These are phyloP conservation scores for Ips nitidus DNA, from an alignment of 1,140 invertebrate species.

Conservation along the genomic window DNA sequence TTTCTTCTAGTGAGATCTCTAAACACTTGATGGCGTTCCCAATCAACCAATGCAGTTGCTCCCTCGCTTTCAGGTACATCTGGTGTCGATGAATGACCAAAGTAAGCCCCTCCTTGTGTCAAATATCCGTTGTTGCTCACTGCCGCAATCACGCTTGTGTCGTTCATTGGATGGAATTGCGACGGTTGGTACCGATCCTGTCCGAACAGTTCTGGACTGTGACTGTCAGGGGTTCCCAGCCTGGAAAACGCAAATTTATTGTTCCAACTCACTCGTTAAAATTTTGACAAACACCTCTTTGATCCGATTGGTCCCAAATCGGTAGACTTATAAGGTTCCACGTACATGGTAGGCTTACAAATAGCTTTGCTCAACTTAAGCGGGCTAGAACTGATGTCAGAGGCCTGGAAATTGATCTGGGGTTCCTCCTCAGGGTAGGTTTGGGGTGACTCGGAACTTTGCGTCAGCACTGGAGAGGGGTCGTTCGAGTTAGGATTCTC, in stretches of 20 bases:
- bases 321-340: slow-evolving; percentile 47
- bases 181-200: slow-evolving; percentile 9
- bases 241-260: slow-evolving; percentile 5
- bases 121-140: slow-evolving; percentile 16
- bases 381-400: slow-evolving; percentile 18
- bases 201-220: slow-evolving; percentile 32
- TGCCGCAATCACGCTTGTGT: slow-evolving; percentile 25
- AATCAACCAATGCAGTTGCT: neutral
- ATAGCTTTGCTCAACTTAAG: slow-evolving; percentile 28
- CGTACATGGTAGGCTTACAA: slow-evolving; percentile 48
- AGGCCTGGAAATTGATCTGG: slow-evolving; percentile 3
- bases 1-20: neutral
- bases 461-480: slow-evolving; percentile 8
- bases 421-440: slow-evolving; percentile 11
- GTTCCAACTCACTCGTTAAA: too few relatives aligned
- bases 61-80: neutral
- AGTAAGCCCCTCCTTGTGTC: neutral
- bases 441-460: slow-evolving; percentile 12
- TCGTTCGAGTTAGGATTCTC: slow-evolving; percentile 32
- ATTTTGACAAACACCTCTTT: slow-evolving; percentile 9
- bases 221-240: slow-evolving; percentile 30
- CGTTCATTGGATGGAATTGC: slow-evolving; percentile 23
- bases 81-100: neutral
- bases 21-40: slow-evolving; percentile 11
- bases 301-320: slow-evolving; percentile 51